Base-by-base conservation (phyloP, 2,797 vertebrate genomes). In the Syngnathus acus region DNA sequence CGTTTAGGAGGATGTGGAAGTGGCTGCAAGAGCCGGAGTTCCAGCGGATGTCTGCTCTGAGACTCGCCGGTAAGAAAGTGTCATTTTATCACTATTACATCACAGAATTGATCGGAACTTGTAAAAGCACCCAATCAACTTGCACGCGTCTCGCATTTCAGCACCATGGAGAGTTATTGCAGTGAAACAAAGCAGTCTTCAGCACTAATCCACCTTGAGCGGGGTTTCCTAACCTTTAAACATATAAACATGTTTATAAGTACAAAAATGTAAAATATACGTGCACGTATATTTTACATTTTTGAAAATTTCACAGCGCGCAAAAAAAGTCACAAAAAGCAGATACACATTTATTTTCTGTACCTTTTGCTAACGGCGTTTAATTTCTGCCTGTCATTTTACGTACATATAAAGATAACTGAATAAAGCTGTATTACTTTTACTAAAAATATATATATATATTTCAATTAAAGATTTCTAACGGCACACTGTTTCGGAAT, bases 11-110 rank as follows among this genome's bases (percentile, higher is more conserved):
- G 85, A 98, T 98, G 96, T 98, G 96, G 96, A 98, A 98, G 86
- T 98, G 96, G 96, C 92, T 98, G 70, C 96, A 98, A 83, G 96
- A 97, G 84, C 96, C 96, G 0, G 96, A 98, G 86, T 98, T 98
- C 78, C 96, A 98, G 83, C 89, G 96, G 74, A 98, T 98, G 95
- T 97, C 96, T 39, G 96, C 96, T 69, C 92, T 98, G 61, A 89
- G 96, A 63, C 89, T 98, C 68, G 96, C 96, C 86, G 96, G 96
- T 96, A 92, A 90, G 93, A 77, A 2, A 13, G 68, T 40, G 13
- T 45, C 37, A 64, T 60, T 58, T 68, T 10, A 17, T 51, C 62
- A 19, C 62, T 9, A 37, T 51, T 50, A 19, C 45, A 64, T 50
- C 62, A 64, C 62, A 5, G 5, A 16, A 43, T 51, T n/a, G 51